A percentile compares a stretch with the other conserved stretches of the same genome.
Conservation (phyloP, 1,140 invertebrate genomes). For the Neuroterus valhalla region DNA sequence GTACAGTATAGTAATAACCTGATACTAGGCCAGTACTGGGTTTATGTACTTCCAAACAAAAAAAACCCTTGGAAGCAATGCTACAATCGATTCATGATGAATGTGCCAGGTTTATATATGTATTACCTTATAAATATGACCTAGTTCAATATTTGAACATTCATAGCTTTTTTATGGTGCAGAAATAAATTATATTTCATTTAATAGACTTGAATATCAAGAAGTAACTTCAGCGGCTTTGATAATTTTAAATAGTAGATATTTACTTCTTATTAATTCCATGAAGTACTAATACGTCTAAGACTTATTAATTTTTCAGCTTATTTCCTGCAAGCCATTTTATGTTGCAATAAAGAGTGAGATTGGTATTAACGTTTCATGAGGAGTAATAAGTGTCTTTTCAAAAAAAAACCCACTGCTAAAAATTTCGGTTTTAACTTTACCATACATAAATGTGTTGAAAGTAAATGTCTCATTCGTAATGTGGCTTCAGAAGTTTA, state of each 20-base stretch:
- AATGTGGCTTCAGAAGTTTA: no score
- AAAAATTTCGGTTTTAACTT: not conserved
- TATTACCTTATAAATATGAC: constrained; percentile 14
- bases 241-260: not conserved
- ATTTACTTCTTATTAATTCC: constrained; percentile 14
- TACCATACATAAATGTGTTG: no score
- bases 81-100: constrained; percentile 2
- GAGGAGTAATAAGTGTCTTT: not conserved
- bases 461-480: no score
- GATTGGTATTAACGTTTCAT: not conserved
- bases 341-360: not conserved
- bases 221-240: constrained; percentile 10
- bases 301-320: constrained; percentile 15
- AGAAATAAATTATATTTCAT: constrained; percentile 3
- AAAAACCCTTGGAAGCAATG: no score
- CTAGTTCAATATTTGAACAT: constrained; percentile 12
- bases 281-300: not conserved
- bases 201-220: not conserved
- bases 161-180: not conserved
- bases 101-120: constrained; percentile 7
- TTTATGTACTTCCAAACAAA: no score
- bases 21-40: no score
- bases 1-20: no score
- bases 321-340: not conserved
- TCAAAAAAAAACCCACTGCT: not conserved